phyloP scores from a whole-genome alignment of 2,113 vertebrate species.

The Corynorhinus townsendii region DNA sequence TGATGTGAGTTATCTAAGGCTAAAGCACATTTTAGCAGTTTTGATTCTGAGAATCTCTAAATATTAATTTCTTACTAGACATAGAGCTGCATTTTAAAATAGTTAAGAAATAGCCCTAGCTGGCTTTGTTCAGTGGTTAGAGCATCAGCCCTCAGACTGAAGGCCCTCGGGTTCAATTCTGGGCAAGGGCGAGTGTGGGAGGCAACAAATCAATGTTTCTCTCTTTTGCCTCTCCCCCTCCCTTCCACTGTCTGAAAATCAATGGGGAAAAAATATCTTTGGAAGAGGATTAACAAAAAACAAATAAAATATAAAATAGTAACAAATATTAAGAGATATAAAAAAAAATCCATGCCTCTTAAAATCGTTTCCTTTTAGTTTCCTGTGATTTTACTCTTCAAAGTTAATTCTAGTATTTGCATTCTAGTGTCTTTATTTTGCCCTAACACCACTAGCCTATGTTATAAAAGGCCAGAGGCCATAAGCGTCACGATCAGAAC shows the following conservation, averaged over 20 bases:
- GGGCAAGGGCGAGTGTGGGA: too few species aligned
- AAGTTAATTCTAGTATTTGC: neutral
- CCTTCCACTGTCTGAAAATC: too few species aligned
- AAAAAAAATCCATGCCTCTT: neutral
- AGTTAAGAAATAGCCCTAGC: too few species aligned
- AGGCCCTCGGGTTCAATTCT: too few species aligned
- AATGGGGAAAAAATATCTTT: too few species aligned
- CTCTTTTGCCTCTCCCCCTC: too few species aligned
- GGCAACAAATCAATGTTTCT: too few species aligned
- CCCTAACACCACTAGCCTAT: neutral
- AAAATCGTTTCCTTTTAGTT: neutral
- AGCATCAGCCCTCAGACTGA: too few species aligned
- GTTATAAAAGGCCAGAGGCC: too few species aligned
- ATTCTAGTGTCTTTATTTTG: neutral
- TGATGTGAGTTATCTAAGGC: neutral
- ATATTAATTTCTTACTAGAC: neutral
- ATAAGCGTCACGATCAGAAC: too few species aligned
- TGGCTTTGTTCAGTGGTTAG: too few species aligned
- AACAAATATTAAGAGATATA: neutral
- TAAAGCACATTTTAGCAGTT: slow-evolving; percentile 16
- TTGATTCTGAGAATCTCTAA: neutral
- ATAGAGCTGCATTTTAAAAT: neutral
- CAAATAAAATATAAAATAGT: neutral
- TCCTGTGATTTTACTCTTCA: neutral
- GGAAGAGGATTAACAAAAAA: too few species aligned